Evolutionary conservation across 64 coral and sea anemone species (phyloP).

Genomic region (Dendronephthya gigantea): DNA sequence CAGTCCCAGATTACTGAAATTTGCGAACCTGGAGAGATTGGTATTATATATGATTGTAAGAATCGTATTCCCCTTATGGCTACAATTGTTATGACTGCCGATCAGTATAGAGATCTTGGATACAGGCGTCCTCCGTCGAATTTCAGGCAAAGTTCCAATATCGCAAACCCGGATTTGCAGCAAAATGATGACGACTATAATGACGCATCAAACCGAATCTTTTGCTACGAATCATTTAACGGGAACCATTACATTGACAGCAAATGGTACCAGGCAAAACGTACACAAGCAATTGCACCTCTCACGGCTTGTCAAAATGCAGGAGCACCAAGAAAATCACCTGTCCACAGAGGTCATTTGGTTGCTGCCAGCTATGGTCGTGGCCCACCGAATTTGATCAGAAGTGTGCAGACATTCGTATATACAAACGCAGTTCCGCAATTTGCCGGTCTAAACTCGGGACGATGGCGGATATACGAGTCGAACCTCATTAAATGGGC

Average conservation of each 20-base stretch:
- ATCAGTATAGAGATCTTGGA: no score
- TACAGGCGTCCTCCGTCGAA: no score
- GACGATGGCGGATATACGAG: background rate
- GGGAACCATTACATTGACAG: background rate
- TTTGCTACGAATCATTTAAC: background rate
- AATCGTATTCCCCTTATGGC: no score
- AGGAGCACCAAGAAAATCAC: background rate
- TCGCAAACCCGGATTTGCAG: no score
- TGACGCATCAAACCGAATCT: background rate
- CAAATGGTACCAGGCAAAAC: background rate
- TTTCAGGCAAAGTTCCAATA: no score
- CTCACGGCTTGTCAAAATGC: background rate
- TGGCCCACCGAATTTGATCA: background rate
- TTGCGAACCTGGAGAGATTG: no score
- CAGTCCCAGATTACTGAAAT: no score
- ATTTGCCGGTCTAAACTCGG: background rate
- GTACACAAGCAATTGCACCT: no score
- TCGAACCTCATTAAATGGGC: background rate
- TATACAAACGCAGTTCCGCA: slow-evolving; percentile 5
- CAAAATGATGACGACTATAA: background rate
- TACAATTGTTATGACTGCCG: no score
- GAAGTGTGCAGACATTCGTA: background rate
- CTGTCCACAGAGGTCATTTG: slow-evolving; percentile 12
- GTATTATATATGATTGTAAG: no score
- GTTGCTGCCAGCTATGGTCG: background rate